A percentile compares a stretch with the other conserved stretches of the same genome.
Conservation (phyloP, 2,888 invertebrate genomes). For the Hanleya hanleyi region DNA sequence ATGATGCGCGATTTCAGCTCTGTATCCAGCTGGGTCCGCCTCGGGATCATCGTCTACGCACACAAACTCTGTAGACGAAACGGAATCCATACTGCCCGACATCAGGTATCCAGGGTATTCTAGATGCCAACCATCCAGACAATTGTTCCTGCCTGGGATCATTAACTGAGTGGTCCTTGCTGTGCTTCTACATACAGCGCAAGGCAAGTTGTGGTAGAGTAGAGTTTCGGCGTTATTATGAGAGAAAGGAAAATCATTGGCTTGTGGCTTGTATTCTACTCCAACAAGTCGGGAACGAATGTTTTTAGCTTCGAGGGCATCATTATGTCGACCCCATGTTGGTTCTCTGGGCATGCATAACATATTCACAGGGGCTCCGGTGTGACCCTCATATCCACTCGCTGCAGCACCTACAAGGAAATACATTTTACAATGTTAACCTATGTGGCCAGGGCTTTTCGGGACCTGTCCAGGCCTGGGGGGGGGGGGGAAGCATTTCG, state of each 20-base stretch:
- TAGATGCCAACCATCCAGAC: slow-evolving; percentile 40
- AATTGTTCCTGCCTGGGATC: slow-evolving; percentile 35
- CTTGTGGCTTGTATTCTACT: slow-evolving; percentile 21
- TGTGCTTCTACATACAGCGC: slow-evolving; percentile 36
- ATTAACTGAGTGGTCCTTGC: slow-evolving; percentile 25
- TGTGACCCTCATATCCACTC: background rate
- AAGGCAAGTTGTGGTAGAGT: slow-evolving; percentile 34
- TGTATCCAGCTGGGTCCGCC: slow-evolving; percentile 25
- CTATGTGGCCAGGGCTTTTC: no score
- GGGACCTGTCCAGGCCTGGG: no score
- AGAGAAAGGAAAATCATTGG: background rate
- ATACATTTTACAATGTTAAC: no score
- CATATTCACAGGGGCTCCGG: slow-evolving; percentile 3
- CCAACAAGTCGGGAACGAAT: slow-evolving; percentile 16
- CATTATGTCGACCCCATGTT: background rate
- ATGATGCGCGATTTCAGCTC: slow-evolving; percentile 32
- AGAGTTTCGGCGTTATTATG: slow-evolving; percentile 8
- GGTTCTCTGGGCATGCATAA: background rate
- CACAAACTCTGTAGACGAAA: slow-evolving; percentile 20
- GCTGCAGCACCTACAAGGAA: background rate
- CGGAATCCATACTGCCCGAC: slow-evolving; percentile 26
- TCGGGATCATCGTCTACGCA: slow-evolving; percentile 42
- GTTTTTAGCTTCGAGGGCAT: background rate
- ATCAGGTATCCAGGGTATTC: slow-evolving; percentile 47
- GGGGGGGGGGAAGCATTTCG: no score